Evolutionary conservation across 2,888 invertebrate species (phyloP).

Genomic region (Cetonia aurata): DNA sequence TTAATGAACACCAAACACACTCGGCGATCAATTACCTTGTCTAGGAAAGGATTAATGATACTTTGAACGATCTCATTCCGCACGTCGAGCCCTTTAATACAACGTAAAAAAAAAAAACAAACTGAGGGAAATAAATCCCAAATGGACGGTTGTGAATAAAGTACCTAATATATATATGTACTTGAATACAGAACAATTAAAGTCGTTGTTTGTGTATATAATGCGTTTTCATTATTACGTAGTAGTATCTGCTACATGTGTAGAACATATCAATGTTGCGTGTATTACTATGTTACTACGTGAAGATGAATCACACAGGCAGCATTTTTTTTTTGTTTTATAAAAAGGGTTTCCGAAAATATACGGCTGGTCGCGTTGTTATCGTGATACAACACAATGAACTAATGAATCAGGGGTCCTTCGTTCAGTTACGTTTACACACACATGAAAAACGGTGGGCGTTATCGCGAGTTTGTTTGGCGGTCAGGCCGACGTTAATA

Average conservation of each 20-base stretch:
- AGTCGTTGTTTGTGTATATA: background rate
- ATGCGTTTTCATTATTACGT: slow-evolving; percentile 1
- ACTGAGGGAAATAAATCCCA: background rate
- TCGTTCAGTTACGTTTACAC: slow-evolving; percentile 1
- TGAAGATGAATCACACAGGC: background rate
- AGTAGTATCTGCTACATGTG: background rate
- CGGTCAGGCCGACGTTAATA: slow-evolving; percentile 22
- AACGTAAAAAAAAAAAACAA: slow-evolving; percentile 12
- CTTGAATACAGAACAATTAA: slow-evolving; percentile 16
- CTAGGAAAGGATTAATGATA: slow-evolving; percentile 1
- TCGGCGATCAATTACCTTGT: slow-evolving; percentile 3
- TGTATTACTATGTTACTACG: background rate
- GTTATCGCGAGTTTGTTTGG: slow-evolving; percentile 33
- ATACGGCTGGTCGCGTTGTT: slow-evolving; percentile 16
- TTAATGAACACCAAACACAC: no score
- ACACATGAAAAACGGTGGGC: slow-evolving; percentile 30
- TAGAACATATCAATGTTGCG: background rate
- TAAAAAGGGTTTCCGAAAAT: slow-evolving; percentile 28
- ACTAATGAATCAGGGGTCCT: slow-evolving; percentile 22
- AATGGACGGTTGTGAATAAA: slow-evolving; percentile 14
- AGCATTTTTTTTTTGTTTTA: slow-evolving; percentile 2
- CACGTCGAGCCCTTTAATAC: background rate
- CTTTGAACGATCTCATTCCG: slow-evolving; percentile 6
- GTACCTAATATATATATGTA: background rate
- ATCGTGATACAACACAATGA: slow-evolving; percentile 21